Evolutionary conservation across 2,797 vertebrate species (phyloP).

Genomic region (Cygnus olor): DNA sequence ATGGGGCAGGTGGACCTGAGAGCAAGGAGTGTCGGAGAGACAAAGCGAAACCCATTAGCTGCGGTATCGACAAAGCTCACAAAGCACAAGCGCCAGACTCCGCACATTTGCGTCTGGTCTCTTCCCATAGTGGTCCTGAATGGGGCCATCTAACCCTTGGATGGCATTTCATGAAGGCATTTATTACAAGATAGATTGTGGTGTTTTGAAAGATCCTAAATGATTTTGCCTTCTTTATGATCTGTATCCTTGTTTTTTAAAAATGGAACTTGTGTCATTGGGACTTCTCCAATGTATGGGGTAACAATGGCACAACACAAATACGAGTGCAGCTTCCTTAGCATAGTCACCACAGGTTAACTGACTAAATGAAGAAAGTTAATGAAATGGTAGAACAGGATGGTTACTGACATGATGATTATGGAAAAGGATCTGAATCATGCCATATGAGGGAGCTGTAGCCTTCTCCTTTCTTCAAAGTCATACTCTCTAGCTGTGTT

Average conservation of each 20-base stretch:
- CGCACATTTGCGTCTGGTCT: not conserved
- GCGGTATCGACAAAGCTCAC: constrained; percentile 5
- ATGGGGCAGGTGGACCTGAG: not conserved
- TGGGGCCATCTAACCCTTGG: not conserved
- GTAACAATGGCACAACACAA: not conserved
- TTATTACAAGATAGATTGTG: constrained; percentile 66
- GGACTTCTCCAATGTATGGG: not conserved
- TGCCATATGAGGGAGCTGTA: constrained; percentile 28
- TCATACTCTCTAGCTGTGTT: not conserved
- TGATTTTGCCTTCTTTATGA: constrained; percentile 64
- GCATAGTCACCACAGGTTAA: not conserved
- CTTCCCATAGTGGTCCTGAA: constrained; percentile 8
- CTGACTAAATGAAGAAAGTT: not conserved
- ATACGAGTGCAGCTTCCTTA: not conserved
- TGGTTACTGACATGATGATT: not conserved
- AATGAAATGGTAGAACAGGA: not conserved
- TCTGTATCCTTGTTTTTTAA: constrained; percentile 47
- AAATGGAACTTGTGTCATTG: constrained; percentile 61
- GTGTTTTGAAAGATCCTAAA: constrained; percentile 59
- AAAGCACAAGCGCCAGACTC: not conserved
- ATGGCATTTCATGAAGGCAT: constrained; percentile 50
- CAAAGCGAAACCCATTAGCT: not conserved
- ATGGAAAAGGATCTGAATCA: not conserved
- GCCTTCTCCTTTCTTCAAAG: not conserved
- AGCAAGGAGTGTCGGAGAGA: not conserved